phyloP scores from a whole-genome alignment of 1,140 invertebrate species.

The Maconellicoccus hirsutus region DNA sequence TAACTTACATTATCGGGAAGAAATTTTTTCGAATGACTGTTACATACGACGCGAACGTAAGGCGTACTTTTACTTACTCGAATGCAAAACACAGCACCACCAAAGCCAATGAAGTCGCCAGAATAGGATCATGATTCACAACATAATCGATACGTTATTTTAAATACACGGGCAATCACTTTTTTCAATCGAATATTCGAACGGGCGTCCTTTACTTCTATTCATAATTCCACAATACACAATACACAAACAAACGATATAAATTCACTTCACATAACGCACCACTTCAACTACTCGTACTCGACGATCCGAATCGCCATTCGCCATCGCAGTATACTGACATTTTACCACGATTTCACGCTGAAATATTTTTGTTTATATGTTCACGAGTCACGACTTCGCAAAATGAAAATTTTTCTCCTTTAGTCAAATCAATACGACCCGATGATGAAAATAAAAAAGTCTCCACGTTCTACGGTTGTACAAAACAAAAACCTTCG shows the following conservation, averaged over 20 bases:
- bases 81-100: neutral
- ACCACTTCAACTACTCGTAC: neutral
- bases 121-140: neutral
- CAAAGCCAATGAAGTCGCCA: neutral
- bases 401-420: no score
- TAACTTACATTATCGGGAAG: no score
- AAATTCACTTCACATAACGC: neutral
- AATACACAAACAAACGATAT: neutral
- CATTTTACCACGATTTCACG: neutral
- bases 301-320: no score
- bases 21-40: no score
- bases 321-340: no score
- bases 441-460: no score
- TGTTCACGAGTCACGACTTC: neutral
- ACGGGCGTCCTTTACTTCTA: neutral
- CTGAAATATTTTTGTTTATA: slow-evolving; percentile 1
- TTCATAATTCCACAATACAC: neutral
- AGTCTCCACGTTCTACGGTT: no score
- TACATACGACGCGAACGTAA: no score
- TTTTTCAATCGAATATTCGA: no score
- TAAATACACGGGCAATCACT: no score
- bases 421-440: no score
- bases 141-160: neutral
- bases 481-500: no score
- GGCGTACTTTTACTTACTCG: neutral